Evolutionary conservation across 2,888 invertebrate species (phyloP), one percentile per base, ranked within the genome.

Genomic region (Cryptocephalus primarius): DNA sequence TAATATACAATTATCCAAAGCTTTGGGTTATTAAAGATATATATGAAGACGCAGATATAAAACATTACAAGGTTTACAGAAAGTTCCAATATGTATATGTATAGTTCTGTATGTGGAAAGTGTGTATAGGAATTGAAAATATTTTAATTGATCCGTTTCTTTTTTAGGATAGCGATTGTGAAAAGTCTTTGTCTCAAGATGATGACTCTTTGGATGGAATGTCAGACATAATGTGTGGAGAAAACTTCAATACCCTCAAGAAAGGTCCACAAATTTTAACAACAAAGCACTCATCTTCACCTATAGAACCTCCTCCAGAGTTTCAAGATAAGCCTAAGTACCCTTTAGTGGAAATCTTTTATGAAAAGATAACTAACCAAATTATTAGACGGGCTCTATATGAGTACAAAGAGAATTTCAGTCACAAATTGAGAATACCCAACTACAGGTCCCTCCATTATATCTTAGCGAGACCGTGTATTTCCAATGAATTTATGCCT

Each of bases 271-370:
- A 73, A 45, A 76, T 75, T 73, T 68, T 66, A 14, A 75, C 75
- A 50, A 56, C 72, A 31, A 59, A 76, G 77, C 80, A 80, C 43
- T 75, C 76, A 57, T 62, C 76, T 45, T 72, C 75, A 33, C 79
- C 85, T 11, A 88, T 89, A 55, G 87, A 88, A 62, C 90, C 90
- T 50, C 90, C 90, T 11, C 83, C 82, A 11, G 87, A 90, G 66
- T 90, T 89, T 71, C 89, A 88, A 72, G 87, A 79, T 58, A 74
- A 73, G 56, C 75, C 76, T 9, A 57, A 57, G 45, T 43, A 68
- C 62, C 52, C 54, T 1, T 47, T 60, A 44, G 57, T 74, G 39
- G 67, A 74, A 32, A 68, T 70, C 48, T 72, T 73, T 56, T 72
- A 74, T 31, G 68, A 73, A 39, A 67, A 63, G 55, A 58, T 77